phyloP scores from a whole-genome alignment of 2,888 invertebrate species.

The Cristatella mucedo region DNA sequence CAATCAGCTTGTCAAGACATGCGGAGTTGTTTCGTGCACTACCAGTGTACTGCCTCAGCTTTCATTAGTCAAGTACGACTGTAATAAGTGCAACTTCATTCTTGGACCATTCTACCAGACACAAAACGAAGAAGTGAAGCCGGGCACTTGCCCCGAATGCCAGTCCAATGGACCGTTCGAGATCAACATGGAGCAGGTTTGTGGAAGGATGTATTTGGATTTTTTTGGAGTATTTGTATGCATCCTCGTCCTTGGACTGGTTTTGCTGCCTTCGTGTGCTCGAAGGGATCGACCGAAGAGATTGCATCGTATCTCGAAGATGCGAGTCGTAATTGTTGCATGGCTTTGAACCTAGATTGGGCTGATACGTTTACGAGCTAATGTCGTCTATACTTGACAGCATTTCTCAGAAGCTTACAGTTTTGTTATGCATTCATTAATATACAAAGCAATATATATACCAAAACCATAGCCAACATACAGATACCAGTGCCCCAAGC shows the following conservation, averaged over 20 bases:
- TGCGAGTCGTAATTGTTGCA: not conserved
- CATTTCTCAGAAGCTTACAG: no score
- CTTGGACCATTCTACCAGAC: constrained; percentile 90
- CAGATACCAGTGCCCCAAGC: no score
- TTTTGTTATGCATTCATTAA: no score
- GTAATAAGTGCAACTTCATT: constrained; percentile 81
- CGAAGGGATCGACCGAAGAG: not conserved
- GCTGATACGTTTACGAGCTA: no score
- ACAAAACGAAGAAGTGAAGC: constrained; percentile 80
- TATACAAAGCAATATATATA: no score
- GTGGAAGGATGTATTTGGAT: no score
- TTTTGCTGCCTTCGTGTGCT: no score
- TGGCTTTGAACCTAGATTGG: not conserved
- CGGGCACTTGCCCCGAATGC: constrained; percentile 92
- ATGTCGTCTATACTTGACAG: no score
- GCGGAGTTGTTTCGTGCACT: constrained; percentile 86
- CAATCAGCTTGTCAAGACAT: constrained; percentile 79
- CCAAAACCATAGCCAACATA: no score
- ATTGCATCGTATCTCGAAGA: not conserved
- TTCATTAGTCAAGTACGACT: constrained; percentile 88
- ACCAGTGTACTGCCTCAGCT: constrained; percentile 79
- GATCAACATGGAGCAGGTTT: constrained; percentile 78
- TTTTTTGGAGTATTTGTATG: no score
- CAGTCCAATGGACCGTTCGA: constrained; percentile 86
- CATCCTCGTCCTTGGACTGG: no score